Base-by-base conservation (phyloP, 2,113 vertebrate species). In the Pachypanchax playfairii region DNA sequence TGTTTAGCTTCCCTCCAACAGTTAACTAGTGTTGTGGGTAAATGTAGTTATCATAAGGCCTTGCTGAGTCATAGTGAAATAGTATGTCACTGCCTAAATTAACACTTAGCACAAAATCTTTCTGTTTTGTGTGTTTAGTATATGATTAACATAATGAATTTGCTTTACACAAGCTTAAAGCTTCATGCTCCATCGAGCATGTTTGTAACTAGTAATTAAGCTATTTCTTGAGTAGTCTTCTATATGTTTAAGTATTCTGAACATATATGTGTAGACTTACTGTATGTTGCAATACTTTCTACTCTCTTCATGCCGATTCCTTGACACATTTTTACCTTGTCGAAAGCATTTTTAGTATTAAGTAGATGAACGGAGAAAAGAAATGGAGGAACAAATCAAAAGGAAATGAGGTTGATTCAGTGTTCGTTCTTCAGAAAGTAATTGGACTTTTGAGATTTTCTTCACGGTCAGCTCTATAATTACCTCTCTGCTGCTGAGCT, bases 391-490 rank as follows among this genome's bases (percentile, higher is more conserved):
- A 54, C 18, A 22, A 9, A 8, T 36, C 18, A 57, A 33, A 36
- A 6, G 44, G 6, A 14, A 21, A 57, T 38, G 10, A 24, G 39
- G 36, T 10, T 58, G 36, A 21, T 31, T 67, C 10, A 39, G 25
- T 15, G 28, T 56, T 56, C 10, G 35, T 6, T 59, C 46, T 65
- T 43, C 47, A 73, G 38, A 48, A 58, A 55, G 17, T 75, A 79
- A 75, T 66, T 64, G 41, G 41, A 9, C 58, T 75, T 61, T 53
- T 55, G 49, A 73, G 56, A 61, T 39, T 72, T 71, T 54, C 43
- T 26, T 55, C 60, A 69, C 67, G 65, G 29, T 20, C 31, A 49
- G 31, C 25, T 13, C 22, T 42, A 13, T 81, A 53, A 66, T 75
- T 47, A 24, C 41, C 28, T 52, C 26, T 24, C 29, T 42, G 20